phyloP scores from a whole-genome alignment of 2,797 vertebrate species.

The Gymnodraco acuticeps region DNA sequence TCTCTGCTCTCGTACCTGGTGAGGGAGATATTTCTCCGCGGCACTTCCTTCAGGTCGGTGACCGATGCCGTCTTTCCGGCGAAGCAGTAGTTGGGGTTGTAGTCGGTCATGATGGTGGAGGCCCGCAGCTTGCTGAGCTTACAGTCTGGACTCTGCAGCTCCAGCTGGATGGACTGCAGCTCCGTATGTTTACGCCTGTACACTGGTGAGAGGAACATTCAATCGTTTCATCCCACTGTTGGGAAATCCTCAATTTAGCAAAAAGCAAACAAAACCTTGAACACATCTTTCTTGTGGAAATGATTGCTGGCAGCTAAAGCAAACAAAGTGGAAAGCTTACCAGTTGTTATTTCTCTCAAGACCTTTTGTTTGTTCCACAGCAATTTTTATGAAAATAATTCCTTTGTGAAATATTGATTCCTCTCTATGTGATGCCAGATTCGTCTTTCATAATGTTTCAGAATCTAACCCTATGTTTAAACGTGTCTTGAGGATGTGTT shows the following conservation, averaged over 20 bases:
- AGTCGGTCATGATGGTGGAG: constrained; percentile 99
- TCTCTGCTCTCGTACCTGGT: constrained; percentile 85
- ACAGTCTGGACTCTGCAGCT: constrained; percentile 97
- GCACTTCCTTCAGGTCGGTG: constrained; percentile 98
- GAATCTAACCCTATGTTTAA: background rate
- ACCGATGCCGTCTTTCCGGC: constrained; percentile 96
- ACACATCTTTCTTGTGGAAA: constrained; percentile 37
- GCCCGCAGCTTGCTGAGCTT: constrained; percentile 98
- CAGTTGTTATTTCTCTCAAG: constrained; percentile 42
- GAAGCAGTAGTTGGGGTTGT: constrained; percentile 99
- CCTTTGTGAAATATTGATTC: constrained; percentile 41
- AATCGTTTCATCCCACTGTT: constrained; percentile 31
- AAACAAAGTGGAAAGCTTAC: constrained; percentile 36
- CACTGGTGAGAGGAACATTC: constrained; percentile 80
- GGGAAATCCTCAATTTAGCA: constrained; percentile 33
- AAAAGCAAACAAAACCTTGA: constrained; percentile 36
- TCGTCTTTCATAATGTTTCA: constrained; percentile 11
- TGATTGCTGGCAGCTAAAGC: constrained; percentile 34
- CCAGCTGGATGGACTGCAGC: constrained; percentile 97
- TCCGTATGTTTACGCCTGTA: constrained; percentile 98
- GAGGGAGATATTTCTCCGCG: constrained; percentile 95
- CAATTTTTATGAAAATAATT: constrained; percentile 34
- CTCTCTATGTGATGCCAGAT: constrained; percentile 12
- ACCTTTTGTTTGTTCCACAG: constrained; percentile 28
- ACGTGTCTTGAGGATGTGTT: background rate